phyloP scores from a whole-genome alignment of 2,113 vertebrate genomes.

The Talpa occidentalis region DNA sequence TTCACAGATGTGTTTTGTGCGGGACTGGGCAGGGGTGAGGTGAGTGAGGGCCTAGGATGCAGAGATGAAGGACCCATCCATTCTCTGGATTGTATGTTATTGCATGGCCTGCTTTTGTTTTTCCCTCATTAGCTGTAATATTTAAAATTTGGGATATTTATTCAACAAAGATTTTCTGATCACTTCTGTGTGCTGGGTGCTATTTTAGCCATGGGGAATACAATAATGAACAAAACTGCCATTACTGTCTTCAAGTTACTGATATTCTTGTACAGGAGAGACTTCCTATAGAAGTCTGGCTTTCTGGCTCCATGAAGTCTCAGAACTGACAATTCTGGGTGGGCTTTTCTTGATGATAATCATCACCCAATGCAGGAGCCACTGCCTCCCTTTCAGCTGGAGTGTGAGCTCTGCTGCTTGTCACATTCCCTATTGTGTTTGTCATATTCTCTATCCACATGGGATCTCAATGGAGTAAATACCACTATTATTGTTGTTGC shows the following conservation, averaged over 20 bases:
- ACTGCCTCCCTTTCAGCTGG: neutral
- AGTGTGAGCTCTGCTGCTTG: neutral
- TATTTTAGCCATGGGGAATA: neutral
- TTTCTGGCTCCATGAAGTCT: neutral
- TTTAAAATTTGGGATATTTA: neutral
- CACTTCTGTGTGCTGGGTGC: neutral
- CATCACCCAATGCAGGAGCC: neutral
- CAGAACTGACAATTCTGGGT: neutral
- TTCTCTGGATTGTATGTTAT: fast-evolving
- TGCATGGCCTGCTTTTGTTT: neutral
- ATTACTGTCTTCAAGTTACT: neutral
- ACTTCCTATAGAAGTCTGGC: neutral
- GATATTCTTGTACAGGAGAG: neutral
- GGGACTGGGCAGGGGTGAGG: neutral
- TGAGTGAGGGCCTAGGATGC: neutral
- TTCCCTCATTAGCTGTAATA: neutral
- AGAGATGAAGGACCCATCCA: neutral
- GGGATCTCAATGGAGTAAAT: neutral
- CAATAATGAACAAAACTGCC: neutral
- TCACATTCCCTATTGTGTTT: neutral
- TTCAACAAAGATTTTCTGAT: neutral
- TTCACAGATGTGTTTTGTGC: neutral
- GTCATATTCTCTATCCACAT: neutral
- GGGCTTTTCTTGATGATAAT: neutral
- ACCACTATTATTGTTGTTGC: neutral